Evolutionary conservation across 2,797 vertebrate species (phyloP), one percentile per base, ranked within the genome.

Genomic region (Botia almorhae): DNA sequence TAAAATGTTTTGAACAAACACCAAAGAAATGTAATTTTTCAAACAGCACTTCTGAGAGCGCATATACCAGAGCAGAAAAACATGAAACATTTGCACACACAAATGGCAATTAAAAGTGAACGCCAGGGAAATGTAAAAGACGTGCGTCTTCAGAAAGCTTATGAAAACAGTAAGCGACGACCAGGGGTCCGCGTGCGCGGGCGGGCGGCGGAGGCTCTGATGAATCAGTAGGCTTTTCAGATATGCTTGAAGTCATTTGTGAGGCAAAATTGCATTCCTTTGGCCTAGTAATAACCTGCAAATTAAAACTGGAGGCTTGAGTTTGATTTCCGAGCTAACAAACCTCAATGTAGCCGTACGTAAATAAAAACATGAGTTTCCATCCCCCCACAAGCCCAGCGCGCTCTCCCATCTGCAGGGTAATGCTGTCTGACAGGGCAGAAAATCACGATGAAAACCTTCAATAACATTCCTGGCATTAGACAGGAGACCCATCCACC

Each of bases 241-340:
- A 78, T 71, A 80, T 73, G 75, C 55, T 76, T 81, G 70, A 83
- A 85, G 79, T 84, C 82, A 82, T 85, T 85, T 87, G 82, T 14
- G 74, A 82, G 13, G 84, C 87, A 86, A 71, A 74, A 85, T 69
- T 86, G 73, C 63, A 87, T 81, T 83, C 73, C 84, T 85, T 84
- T 87, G 65, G 81, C 84, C 61, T 51, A 51, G 73, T 82, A 89
- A 89, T 84, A 88, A 84, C 76, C 77, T 80, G 86, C 85, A 89
- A 87, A 87, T 85, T 60, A 81, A 69, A 72, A 84, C 33, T 46
- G 48, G 55, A 39, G 46, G 19, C n/a, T 64, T 80, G 26, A 29
- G 70, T 56, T 12, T 72, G 78, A 80, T 80, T 17, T 80, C 29
- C n/a, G 53, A 80, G 50, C 70, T 55, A 56, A 21, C 61, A 73